Evolutionary conservation across 2,797 vertebrate genomes (phyloP).

Genomic region (Sphenopsis melanotis): DNA sequence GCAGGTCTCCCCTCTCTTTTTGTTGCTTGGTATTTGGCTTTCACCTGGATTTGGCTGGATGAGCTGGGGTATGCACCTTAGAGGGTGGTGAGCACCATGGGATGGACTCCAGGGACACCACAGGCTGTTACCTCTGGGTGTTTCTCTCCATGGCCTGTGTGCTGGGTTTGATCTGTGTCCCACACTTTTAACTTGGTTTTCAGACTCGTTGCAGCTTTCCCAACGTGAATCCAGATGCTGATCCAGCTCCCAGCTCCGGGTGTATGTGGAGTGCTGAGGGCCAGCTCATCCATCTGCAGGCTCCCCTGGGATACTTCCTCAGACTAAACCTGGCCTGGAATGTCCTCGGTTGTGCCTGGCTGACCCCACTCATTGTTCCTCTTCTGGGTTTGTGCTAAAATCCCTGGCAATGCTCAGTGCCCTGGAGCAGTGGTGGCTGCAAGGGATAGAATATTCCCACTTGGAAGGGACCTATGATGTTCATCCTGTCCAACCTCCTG

Average conservation of each 20-base stretch:
- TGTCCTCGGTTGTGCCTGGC: neutral
- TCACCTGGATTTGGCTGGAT: neutral
- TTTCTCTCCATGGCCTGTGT: neutral
- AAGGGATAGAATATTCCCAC: neutral
- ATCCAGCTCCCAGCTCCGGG: neutral
- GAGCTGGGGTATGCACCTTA: fast-evolving
- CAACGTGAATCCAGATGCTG: neutral
- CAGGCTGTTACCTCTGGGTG: neutral
- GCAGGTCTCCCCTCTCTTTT: neutral
- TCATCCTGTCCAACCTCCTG: neutral
- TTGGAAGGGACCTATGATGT: neutral
- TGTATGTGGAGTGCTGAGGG: neutral
- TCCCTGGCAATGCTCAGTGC: neutral
- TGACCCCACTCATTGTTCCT: neutral
- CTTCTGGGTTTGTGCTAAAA: neutral
- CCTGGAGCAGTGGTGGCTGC: neutral
- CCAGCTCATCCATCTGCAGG: neutral
- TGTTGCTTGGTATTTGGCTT: neutral
- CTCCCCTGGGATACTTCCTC: neutral
- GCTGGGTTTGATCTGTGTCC: neutral
- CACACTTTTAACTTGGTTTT: neutral
- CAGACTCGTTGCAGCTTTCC: neutral
- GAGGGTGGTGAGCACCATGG: neutral
- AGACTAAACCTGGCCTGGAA: neutral
- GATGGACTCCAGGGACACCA: neutral